Conservation (phyloP, 2,113 vertebrate species). For the Calyptomena viridis region DNA sequence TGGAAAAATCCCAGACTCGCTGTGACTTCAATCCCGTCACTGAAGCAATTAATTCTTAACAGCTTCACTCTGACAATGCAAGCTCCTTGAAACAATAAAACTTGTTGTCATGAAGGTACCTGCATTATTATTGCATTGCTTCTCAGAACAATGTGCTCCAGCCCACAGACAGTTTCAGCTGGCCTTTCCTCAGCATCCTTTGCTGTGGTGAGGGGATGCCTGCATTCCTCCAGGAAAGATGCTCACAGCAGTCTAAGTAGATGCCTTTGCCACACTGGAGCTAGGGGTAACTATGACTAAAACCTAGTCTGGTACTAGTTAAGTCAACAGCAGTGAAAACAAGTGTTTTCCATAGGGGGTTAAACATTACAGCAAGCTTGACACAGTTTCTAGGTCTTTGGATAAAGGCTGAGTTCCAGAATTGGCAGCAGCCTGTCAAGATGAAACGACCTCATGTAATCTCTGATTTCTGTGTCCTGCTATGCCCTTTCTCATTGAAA, state of each 20-base stretch:
- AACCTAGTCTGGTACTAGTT: neutral
- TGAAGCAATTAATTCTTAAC: neutral
- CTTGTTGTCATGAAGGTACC: accelerated
- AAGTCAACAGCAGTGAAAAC: neutral
- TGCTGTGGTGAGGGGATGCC: accelerated
- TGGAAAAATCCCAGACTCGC: neutral
- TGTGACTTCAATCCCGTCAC: neutral
- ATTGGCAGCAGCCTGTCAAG: neutral
- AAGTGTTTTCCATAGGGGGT: neutral
- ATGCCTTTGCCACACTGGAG: neutral
- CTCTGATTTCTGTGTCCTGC: conserved; percentile 20
- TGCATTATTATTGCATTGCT: neutral
- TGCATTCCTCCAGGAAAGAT: neutral
- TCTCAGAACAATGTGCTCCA: neutral
- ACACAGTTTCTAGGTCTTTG: conserved; percentile 25
- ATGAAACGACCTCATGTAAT: neutral
- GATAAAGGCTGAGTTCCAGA: neutral
- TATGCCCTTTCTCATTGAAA: neutral
- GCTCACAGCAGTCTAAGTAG: neutral
- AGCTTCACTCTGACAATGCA: neutral
- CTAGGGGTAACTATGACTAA: neutral
- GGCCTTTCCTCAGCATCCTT: neutral
- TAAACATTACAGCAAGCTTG: neutral
- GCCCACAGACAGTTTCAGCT: accelerated
- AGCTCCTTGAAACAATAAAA: neutral